Evolutionary conservation across 2,888 invertebrate genomes (phyloP), one percentile per base, ranked within the genome.

Genomic region (Eugnorisma glareosa): DNA sequence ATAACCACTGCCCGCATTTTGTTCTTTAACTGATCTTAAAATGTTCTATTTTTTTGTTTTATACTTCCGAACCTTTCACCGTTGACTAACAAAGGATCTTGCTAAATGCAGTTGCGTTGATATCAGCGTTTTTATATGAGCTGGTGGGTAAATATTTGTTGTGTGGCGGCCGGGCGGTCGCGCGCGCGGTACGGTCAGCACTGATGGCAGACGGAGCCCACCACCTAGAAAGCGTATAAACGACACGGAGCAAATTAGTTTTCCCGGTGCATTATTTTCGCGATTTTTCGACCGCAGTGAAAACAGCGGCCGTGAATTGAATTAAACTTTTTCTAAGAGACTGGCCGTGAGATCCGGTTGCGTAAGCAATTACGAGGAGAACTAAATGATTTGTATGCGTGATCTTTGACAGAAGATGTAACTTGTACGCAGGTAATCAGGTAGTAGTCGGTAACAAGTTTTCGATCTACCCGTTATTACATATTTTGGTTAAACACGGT

Each of bases 141-240:
- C 80, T 85, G 87, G 90, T 89, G 90, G 86, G 91, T 89, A 93
- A 93, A 93, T 91, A 89, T 90, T 88, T 90, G 91, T 89, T 85
- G 89, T 86, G 89, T 87, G 90, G 48, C 74, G 78, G 80, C 66
- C 94, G 93, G 90, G 92, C 89, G 94, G 90, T 89, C 93, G 87
- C 88, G 89, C 83, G 90, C 91, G 90, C 82, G 86, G 92, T 90
- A 88, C 85, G 89, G 84, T 89, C 87, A 89, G 88, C 90, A 95
- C 95, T 95, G 94, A 90, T 91, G 86, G 84, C 86, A 76, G 74
- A 75, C 83, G 78, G 66, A 66, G 67, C 85, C 77, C 79, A 83
- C 83, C 82, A 84, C 90, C 89, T 93, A 94, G 95, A 95, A 95
- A 96, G 94, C 95, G 95, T 94, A 89, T 92, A 93, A 93, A 88